A percentile compares a stretch with the other conserved stretches of the same genome.
Evolutionary conservation across 64 coral and sea anemone genomes (phyloP).

Genomic region (Stylophora pistillata): DNA sequence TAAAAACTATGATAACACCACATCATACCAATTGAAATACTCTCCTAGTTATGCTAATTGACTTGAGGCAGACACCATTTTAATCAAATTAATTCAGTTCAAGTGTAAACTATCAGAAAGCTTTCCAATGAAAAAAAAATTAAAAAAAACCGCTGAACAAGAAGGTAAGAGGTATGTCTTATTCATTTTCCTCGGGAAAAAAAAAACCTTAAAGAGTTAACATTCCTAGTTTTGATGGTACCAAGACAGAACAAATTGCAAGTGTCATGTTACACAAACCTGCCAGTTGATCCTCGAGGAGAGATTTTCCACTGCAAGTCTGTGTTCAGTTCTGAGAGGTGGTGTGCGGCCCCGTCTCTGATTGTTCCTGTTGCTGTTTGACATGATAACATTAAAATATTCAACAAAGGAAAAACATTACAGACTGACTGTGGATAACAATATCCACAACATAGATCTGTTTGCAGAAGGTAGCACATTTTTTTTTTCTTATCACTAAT

Average conservation of each 20-base stretch:
- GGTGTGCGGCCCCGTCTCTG: slow-evolving; percentile 80
- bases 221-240: too few relatives aligned
- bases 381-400: background rate
- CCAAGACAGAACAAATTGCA: too few relatives aligned
- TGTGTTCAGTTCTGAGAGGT: slow-evolving; percentile 93
- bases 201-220: too few relatives aligned
- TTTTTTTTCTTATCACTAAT: too few relatives aligned
- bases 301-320: slow-evolving; percentile 93
- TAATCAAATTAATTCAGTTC: background rate
- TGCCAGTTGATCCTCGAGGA: slow-evolving; percentile 96
- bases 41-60: background rate
- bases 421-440: background rate
- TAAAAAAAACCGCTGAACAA: background rate
- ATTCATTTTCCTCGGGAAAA: too few relatives aligned
- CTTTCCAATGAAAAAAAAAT: background rate
- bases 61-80: background rate
- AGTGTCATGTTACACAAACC: slow-evolving; percentile 38
- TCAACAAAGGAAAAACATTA: background rate
- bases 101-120: background rate
- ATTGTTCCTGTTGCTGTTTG: background rate
- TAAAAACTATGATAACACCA: slow-evolving; percentile 19
- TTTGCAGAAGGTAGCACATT: too few relatives aligned
- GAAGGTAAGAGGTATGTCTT: background rate
- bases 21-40: background rate
- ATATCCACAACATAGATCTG: too few relatives aligned